Percentiles rank a stretch among this genome's conserved stretches.
phyloP scores from a whole-genome alignment of 2,888 invertebrate species.

The Rhorus exstirpatorius region DNA sequence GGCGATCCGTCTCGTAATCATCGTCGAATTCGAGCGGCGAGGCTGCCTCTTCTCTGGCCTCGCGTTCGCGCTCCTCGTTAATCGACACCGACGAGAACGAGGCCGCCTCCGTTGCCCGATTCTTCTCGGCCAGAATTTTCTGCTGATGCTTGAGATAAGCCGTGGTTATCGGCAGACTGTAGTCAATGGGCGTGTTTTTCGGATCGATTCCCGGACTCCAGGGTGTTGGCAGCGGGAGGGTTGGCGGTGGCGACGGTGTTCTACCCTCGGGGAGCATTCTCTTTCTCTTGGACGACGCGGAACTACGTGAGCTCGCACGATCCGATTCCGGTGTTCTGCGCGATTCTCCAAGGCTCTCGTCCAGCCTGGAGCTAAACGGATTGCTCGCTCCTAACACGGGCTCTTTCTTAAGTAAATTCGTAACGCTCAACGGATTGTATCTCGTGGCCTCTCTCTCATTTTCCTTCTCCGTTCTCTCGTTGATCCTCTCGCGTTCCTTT shows the following conservation, averaged over 20 bases:
- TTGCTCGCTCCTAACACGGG: slow-evolving; percentile 67
- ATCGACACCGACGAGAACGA: slow-evolving; percentile 81
- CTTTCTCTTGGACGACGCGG: slow-evolving; percentile 82
- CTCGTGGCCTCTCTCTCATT: slow-evolving; percentile 79
- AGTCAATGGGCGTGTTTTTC: slow-evolving; percentile 88
- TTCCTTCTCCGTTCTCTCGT: slow-evolving; percentile 79
- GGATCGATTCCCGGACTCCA: slow-evolving; percentile 84
- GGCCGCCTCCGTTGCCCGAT: slow-evolving; percentile 85
- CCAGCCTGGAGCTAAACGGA: slow-evolving; percentile 50
- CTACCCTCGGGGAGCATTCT: slow-evolving; percentile 83
- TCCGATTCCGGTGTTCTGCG: slow-evolving; percentile 87
- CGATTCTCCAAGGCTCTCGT: slow-evolving; percentile 84
- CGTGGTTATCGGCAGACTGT: slow-evolving; percentile 95
- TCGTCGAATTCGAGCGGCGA: slow-evolving; percentile 43
- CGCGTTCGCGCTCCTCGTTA: slow-evolving; percentile 63
- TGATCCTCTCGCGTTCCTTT: slow-evolving; percentile 72
- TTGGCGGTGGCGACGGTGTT: slow-evolving; percentile 83
- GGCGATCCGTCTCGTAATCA: slow-evolving; percentile 42
- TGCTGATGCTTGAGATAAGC: slow-evolving; percentile 95
- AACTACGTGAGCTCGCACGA: slow-evolving; percentile 82
- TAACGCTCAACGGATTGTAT: slow-evolving; percentile 85
- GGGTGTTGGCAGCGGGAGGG: slow-evolving; percentile 81
- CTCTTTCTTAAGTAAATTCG: slow-evolving; percentile 84
- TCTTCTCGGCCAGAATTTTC: slow-evolving; percentile 89
- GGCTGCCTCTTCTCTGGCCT: slow-evolving; percentile 25